Evolutionary conservation across 30 jellyfish, hydroid and myxozoan species (phyloP).

Genomic region (Hydra vulgaris): DNA sequence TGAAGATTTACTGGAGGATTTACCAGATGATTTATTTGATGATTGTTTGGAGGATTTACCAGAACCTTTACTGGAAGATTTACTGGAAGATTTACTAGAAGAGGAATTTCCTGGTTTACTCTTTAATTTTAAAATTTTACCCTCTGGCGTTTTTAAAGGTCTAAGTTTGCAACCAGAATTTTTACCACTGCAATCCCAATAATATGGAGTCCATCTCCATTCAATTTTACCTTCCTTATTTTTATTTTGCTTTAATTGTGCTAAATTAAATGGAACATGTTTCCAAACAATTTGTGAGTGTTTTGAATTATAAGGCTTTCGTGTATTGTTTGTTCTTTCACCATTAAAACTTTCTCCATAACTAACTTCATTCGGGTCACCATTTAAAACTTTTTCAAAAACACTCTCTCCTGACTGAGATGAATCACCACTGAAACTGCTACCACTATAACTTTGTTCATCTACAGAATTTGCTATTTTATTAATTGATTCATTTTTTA

Average conservation of each 20-base stretch:
- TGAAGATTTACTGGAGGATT: not conserved
- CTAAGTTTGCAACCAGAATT: conserved; percentile 10
- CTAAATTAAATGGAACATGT: not conserved
- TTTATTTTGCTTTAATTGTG: too few species aligned
- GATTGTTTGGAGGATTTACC: not conserved
- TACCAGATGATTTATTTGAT: not conserved
- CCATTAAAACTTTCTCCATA: not conserved
- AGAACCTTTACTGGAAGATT: not conserved
- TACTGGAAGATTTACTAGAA: not conserved
- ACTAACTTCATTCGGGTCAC: conserved; percentile 4
- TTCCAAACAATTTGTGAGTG: not conserved
- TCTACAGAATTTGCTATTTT: too few species aligned
- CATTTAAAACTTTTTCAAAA: not conserved
- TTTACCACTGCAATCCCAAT: conserved; percentile 19
- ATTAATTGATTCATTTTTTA: not conserved
- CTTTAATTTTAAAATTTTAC: not conserved
- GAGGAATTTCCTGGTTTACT: not conserved
- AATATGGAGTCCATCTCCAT: not conserved
- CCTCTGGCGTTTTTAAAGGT: conserved; percentile 6
- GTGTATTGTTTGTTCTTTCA: too few species aligned
- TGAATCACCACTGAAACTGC: not conserved
- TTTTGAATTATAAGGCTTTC: too few species aligned
- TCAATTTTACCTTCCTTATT: not conserved
- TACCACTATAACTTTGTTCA: too few species aligned
- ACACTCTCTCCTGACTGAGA: not conserved